Base-by-base conservation (phyloP, 2,113 vertebrate species). In the Prionailurus bengalensis region DNA sequence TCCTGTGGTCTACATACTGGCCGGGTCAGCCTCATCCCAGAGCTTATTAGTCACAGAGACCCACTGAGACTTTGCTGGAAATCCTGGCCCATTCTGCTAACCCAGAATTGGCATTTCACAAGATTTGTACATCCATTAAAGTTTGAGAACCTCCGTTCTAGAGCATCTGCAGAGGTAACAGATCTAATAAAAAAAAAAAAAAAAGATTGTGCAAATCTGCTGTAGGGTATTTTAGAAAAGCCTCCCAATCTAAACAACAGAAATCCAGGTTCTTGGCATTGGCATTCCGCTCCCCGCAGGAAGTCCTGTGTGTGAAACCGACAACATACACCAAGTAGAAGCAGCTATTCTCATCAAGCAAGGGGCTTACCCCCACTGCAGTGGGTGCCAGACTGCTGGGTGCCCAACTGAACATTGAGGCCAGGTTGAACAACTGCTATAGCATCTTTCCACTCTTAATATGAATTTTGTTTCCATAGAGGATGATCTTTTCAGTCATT, bases 251-350 rank as follows among this genome's bases (percentile, higher is more conserved):
- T 11, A 25, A 94, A 74, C 39, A 88, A 70, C 76, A 83, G 53
- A 84, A 96, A 53, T 66, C 15, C 73, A 73, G 9, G 42, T 36
- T 27, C 14, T 29, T 83, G 29, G 23, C 10, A 19, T 5, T 71
- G 45, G 7, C 51, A 4, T 92, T 73, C 58, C 2, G 19, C 55
- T 7, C 66, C 23, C 13, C 36, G 19, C 0, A 23, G 23, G 45
- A 94, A 76, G 36, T 90, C 53, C 79, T 79, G 2, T 36, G 63
- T 95, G 61, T 86, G 55, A 87, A 96, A 66, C 25, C 4, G 33
- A 89, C 58, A 65, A 17, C 27, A 58, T 7, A 48, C 4, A 76
- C 29, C 42, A 33, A 4, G 1, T 71, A n/a, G 23, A 90, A 90
- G 83, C 5, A 83, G n/a, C 25, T 31, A 0, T 78, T 92, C 12